phyloP scores from a whole-genome alignment of 2,888 invertebrate genomes.

The Anarsia innoxiella region DNA sequence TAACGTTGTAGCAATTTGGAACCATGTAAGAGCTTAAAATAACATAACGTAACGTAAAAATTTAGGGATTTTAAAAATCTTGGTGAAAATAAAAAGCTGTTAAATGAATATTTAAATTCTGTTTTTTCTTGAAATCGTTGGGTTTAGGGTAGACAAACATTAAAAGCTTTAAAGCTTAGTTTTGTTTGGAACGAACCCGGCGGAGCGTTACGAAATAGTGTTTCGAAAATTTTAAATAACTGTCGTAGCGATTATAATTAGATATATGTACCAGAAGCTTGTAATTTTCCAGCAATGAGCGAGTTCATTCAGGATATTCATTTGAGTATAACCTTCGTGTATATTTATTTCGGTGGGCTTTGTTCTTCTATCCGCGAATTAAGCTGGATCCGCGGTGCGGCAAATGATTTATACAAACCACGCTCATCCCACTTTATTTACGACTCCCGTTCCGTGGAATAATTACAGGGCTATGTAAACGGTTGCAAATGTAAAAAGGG shows the following conservation, averaged over 20 bases:
- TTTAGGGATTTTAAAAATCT: too few relatives aligned
- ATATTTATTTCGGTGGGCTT: slow-evolving; percentile 67
- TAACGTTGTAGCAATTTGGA: slow-evolving; percentile 9
- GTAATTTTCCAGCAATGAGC: slow-evolving; percentile 37
- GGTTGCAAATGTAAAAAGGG: slow-evolving; percentile 64
- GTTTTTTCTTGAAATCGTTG: too few relatives aligned
- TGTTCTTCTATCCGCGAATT: slow-evolving; percentile 71
- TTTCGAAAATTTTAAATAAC: too few relatives aligned
- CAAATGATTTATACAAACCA: slow-evolving; percentile 71
- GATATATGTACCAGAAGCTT: slow-evolving; percentile 22
- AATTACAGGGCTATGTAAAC: slow-evolving; percentile 65
- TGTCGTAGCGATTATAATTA: too few relatives aligned
- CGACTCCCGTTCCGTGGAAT: slow-evolving; percentile 61
- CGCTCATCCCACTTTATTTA: slow-evolving; percentile 71
- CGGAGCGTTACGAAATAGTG: too few relatives aligned
- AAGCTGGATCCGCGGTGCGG: slow-evolving; percentile 48
- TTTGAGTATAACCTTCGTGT: slow-evolving; percentile 14
- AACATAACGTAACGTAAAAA: too few relatives aligned
- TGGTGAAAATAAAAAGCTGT: too few relatives aligned
- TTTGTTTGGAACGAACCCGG: too few relatives aligned
- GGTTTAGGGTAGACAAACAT: too few relatives aligned
- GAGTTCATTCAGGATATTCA: not conserved
- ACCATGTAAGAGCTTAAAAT: slow-evolving; percentile 6
- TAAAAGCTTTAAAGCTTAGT: too few relatives aligned
- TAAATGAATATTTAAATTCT: too few relatives aligned